phyloP scores from a whole-genome alignment of 1,140 invertebrate genomes.

The fruit fly (Drosophila melanogaster) region DNA sequence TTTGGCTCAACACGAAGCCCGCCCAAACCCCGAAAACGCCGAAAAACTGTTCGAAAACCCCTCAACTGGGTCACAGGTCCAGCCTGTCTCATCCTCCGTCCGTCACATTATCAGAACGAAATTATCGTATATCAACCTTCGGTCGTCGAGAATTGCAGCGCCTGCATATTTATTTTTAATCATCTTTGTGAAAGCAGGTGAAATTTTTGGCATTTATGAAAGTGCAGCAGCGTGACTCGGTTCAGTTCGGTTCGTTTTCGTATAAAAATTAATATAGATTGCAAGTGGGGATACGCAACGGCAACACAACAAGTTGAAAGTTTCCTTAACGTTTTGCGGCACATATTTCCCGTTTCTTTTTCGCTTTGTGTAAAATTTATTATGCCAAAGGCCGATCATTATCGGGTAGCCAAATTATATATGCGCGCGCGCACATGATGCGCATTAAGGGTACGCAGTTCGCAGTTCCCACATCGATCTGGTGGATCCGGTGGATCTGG shows the following conservation, averaged over 20 bases:
- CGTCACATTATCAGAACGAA: constrained; percentile 81
- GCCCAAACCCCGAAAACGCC: background rate
- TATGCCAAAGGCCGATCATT: constrained; percentile 84
- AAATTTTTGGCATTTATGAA: constrained; percentile 83
- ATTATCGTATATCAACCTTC: constrained; percentile 79
- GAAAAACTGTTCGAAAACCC: constrained; percentile 3
- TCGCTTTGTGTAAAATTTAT: constrained; percentile 74
- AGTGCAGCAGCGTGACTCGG: constrained; percentile 77
- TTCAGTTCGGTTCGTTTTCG: constrained; percentile 22
- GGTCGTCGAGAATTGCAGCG: constrained; percentile 44
- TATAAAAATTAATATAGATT: constrained; percentile 84
- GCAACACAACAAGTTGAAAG: constrained; percentile 53
- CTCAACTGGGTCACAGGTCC: constrained; percentile 40
- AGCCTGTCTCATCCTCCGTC: constrained; percentile 39
- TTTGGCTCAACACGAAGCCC: constrained; percentile 72
- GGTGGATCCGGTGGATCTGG: background rate
- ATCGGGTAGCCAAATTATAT: constrained; percentile 84
- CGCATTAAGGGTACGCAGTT: constrained; percentile 65
- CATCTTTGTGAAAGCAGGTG: constrained; percentile 84
- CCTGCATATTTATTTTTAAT: constrained; percentile 83
- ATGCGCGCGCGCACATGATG: constrained; percentile 83
- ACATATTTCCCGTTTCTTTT: constrained; percentile 39
- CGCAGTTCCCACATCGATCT: constrained; percentile 42
- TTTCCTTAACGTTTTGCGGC: constrained; percentile 58
- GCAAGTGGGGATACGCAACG: constrained; percentile 68